A percentile compares a stretch with the other conserved stretches of the same genome.
Evolutionary conservation across 2,113 vertebrate species (phyloP).

Genomic region (Caranx melampygus): DNA sequence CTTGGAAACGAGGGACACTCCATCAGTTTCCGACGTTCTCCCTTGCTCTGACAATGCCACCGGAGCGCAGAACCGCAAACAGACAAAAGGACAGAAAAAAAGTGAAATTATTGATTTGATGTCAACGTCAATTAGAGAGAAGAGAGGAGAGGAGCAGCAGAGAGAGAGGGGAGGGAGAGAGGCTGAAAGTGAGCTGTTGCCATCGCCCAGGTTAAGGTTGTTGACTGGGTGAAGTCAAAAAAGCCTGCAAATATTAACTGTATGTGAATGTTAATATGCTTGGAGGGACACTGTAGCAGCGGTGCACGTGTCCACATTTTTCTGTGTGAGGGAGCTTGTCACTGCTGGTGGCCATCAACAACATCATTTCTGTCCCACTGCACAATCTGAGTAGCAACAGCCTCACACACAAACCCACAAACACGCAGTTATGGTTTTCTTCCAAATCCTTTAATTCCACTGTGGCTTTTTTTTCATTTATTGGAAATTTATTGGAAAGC

Average conservation of each 20-base stretch:
- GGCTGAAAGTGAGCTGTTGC: slow-evolving; percentile 25
- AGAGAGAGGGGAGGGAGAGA: slow-evolving; percentile 19
- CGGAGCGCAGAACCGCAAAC: slow-evolving; percentile 63
- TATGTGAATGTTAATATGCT: not conserved
- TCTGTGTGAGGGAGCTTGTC: slow-evolving; percentile 1
- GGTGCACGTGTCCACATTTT: not conserved
- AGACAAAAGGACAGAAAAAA: slow-evolving; percentile 73
- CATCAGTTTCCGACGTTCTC: slow-evolving; percentile 61
- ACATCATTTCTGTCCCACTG: too few species aligned
- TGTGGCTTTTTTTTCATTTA: too few species aligned
- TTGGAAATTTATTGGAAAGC: too few species aligned
- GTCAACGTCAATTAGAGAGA: slow-evolving; percentile 75
- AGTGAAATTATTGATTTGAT: slow-evolving; percentile 80
- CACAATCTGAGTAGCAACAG: not conserved
- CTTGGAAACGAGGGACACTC: slow-evolving; percentile 38
- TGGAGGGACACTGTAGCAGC: not conserved
- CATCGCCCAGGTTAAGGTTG: slow-evolving; percentile 1
- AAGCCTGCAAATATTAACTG: not conserved
- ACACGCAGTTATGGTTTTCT: too few species aligned
- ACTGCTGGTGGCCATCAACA: slow-evolving; percentile 21
- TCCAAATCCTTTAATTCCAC: not conserved
- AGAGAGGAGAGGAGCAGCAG: slow-evolving; percentile 33
- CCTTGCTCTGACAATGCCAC: slow-evolving; percentile 44
- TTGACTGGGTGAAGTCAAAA: not conserved
- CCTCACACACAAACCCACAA: too few species aligned